Conservation (phyloP, 2,797 vertebrate species). For the Rhinophrynus dorsalis region DNA sequence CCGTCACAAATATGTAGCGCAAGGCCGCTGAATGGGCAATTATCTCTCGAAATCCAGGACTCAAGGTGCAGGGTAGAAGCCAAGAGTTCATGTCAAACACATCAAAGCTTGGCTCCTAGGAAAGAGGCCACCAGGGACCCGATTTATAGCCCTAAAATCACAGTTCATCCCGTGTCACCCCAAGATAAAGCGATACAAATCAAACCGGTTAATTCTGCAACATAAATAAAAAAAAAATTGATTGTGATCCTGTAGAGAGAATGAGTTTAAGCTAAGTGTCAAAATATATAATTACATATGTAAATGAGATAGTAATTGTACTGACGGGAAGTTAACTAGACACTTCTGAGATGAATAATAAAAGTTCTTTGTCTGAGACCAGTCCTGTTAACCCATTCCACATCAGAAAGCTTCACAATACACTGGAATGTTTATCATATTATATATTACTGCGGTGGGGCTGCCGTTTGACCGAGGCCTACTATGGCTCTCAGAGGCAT, state of each 20-base stretch:
- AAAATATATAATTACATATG: slow-evolving; percentile 2
- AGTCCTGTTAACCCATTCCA: no score
- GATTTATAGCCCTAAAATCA: no score
- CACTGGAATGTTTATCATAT: no score
- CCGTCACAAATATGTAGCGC: no score
- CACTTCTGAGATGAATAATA: not conserved
- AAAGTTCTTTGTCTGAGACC: not conserved
- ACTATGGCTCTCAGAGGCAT: no score
- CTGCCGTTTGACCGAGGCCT: no score
- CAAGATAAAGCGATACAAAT: slow-evolving; percentile 18
- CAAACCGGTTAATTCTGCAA: not conserved
- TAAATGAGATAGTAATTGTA: not conserved
- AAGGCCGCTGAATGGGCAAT: not conserved
- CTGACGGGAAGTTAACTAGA: not conserved
- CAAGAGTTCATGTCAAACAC: not conserved
- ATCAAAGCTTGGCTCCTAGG: no score
- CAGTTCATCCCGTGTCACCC: no score
- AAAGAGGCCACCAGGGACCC: not conserved
- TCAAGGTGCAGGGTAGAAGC: not conserved
- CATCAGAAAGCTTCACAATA: no score
- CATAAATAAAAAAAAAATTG: not conserved
- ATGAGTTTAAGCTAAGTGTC: slow-evolving; percentile 8
- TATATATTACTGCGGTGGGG: no score
- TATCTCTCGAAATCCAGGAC: not conserved
- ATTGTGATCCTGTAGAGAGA: not conserved